phyloP scores from a whole-genome alignment of 2,113 vertebrate species.

The Psephotus haematonotus region DNA sequence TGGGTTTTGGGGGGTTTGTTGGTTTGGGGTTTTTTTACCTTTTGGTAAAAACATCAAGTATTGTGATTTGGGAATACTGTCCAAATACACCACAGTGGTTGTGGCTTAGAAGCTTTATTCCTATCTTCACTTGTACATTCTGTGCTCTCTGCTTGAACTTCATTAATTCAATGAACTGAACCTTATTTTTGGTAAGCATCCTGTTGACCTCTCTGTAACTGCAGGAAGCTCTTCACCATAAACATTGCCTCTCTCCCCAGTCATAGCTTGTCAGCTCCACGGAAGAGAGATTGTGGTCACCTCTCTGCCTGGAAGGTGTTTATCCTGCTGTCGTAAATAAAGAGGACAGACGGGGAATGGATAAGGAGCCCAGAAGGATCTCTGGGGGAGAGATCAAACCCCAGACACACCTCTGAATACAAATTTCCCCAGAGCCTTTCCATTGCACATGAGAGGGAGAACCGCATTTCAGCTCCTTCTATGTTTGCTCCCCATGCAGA shows the following conservation, averaged over 20 bases:
- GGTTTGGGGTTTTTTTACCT: background rate
- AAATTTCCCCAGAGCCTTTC: background rate
- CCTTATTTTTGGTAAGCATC: conserved; percentile 37
- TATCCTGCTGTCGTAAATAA: background rate
- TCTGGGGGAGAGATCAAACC: background rate
- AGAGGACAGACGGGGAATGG: background rate
- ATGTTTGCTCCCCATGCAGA: rapidly evolving
- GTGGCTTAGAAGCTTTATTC: background rate
- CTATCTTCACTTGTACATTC: background rate
- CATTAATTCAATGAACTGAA: conserved; percentile 11
- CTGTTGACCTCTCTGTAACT: background rate
- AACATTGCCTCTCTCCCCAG: background rate
- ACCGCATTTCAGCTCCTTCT: background rate
- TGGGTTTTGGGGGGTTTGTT: background rate
- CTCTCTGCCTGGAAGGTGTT: background rate
- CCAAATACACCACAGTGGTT: background rate
- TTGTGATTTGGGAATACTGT: background rate
- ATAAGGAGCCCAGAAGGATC: background rate
- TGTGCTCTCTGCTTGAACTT: background rate
- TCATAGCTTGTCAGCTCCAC: background rate
- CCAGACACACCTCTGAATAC: background rate
- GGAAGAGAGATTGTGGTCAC: background rate
- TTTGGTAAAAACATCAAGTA: background rate
- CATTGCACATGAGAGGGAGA: background rate
- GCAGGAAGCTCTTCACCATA: conserved; percentile 6